Conservation (phyloP, 2,888 invertebrate species). For the Shargacucullia verbasci region DNA sequence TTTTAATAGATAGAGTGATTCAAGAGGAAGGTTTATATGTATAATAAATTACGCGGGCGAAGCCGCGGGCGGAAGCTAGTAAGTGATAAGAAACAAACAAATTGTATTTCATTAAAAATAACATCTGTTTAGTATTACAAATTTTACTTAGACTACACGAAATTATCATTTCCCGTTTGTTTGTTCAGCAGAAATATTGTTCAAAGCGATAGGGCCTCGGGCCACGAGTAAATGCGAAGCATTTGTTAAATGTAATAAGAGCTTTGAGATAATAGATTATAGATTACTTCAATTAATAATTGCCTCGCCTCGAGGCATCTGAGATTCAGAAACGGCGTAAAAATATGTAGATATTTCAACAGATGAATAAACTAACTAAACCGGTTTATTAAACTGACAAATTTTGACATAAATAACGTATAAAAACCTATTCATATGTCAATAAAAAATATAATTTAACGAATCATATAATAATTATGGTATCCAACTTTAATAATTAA, state of each 20-base stretch:
- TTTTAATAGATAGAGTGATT: too few relatives aligned
- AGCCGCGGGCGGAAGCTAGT: too few relatives aligned
- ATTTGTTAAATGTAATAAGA: constrained; percentile 58
- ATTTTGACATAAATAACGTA: constrained; percentile 10
- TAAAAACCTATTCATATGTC: constrained; percentile 18
- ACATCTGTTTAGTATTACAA: constrained; percentile 27
- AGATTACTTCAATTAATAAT: constrained; percentile 60
- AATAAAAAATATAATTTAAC: constrained; percentile 8
- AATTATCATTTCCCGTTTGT: constrained; percentile 44
- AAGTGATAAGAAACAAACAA: too few relatives aligned
- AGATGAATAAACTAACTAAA: background rate
- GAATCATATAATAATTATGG: background rate
- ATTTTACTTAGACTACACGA: constrained; percentile 22
- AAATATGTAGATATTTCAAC: constrained; percentile 30
- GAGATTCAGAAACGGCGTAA: constrained; percentile 24
- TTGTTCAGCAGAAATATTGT: constrained; percentile 36
- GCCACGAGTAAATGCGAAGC: constrained; percentile 36
- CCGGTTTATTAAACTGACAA: constrained; percentile 5
- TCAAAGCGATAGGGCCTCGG: constrained; percentile 30
- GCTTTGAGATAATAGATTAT: constrained; percentile 57
- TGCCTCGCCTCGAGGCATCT: constrained; percentile 26
- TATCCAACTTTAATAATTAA: constrained; percentile 16
- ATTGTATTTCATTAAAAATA: too few relatives aligned
- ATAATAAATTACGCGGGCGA: too few relatives aligned
- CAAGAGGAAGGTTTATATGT: too few relatives aligned